A percentile compares a stretch with the other conserved stretches of the same genome.
phyloP scores from a whole-genome alignment of 1,140 invertebrate species.

The Musca vetustissima region DNA sequence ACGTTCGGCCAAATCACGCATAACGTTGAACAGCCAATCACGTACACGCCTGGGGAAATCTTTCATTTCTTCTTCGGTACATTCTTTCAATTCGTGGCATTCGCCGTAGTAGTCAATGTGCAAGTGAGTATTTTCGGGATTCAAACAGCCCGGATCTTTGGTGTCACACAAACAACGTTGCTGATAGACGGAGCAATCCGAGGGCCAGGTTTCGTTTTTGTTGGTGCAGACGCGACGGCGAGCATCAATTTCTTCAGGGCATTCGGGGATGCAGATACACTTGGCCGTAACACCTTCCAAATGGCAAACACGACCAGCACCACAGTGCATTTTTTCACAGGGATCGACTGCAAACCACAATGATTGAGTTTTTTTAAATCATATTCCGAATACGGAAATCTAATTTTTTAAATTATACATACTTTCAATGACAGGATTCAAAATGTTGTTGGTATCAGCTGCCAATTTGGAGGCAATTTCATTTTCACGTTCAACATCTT shows the following conservation, averaged over 20 bases:
- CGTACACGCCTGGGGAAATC: conserved; percentile 93
- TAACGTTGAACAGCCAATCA: conserved; percentile 95
- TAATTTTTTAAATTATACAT: background rate
- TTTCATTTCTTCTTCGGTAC: conserved; percentile 79
- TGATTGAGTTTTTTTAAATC: background rate
- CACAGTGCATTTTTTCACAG: conserved; percentile 83
- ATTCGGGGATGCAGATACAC: conserved; percentile 84
- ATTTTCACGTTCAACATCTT: conserved; percentile 51
- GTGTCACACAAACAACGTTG: conserved; percentile 86
- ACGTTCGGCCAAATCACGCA: conserved; percentile 90
- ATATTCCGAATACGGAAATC: too few species aligned
- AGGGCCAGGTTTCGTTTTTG: conserved; percentile 89
- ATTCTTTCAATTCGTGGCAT: conserved; percentile 76
- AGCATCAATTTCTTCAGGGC: conserved; percentile 76
- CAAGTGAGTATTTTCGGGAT: conserved; percentile 77
- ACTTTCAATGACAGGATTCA: conserved; percentile 46
- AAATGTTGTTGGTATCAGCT: conserved; percentile 37
- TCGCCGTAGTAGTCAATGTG: conserved; percentile 92
- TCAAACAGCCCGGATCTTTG: conserved; percentile 70
- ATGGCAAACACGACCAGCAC: conserved; percentile 84
- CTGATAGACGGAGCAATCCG: conserved; percentile 89
- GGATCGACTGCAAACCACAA: conserved; percentile 64
- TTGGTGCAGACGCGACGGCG: conserved; percentile 87
- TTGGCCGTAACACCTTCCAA: conserved; percentile 73
- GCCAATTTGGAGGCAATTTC: conserved; percentile 44